Evolutionary conservation across 2,113 vertebrate genomes (phyloP).

Genomic region (Psephotus haematonotus): DNA sequence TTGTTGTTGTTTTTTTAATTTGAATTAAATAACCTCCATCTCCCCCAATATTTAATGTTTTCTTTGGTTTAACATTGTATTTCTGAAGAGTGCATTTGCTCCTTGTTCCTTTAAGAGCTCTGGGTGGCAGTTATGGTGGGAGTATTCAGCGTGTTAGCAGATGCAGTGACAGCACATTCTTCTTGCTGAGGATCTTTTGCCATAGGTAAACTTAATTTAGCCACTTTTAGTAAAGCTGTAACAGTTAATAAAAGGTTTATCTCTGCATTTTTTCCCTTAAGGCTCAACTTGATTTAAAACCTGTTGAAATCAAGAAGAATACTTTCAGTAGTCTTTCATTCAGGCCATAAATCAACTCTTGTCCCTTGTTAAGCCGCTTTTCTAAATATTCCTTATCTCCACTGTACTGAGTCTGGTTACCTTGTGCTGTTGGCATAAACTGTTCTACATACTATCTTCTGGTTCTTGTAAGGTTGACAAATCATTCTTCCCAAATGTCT

Average conservation of each 20-base stretch:
- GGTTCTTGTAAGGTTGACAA: not conserved
- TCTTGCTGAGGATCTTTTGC: not conserved
- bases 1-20: not conserved
- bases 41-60: not conserved
- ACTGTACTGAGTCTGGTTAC: not conserved
- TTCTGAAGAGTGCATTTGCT: not conserved
- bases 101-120: not conserved
- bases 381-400: slow-evolving; percentile 3
- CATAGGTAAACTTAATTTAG: not conserved
- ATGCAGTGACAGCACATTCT: not conserved
- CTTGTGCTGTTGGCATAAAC: not conserved
- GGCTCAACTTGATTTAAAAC: slow-evolving; percentile 39
- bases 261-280: not conserved
- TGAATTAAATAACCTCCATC: not conserved
- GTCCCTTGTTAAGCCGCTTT: not conserved
- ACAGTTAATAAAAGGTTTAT: slow-evolving; percentile 19
- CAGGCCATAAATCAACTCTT: not conserved
- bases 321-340: not conserved
- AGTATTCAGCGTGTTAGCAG: not conserved
- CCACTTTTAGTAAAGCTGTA: not conserved
- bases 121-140: not conserved
- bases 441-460: not conserved
- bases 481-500: not conserved
- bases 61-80: not conserved
- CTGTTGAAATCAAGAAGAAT: slow-evolving; percentile 20